Evolutionary conservation across 2,888 invertebrate species (phyloP), one percentile per base, ranked within the genome.

Genomic region (Nasonovia ribisnigri): DNA sequence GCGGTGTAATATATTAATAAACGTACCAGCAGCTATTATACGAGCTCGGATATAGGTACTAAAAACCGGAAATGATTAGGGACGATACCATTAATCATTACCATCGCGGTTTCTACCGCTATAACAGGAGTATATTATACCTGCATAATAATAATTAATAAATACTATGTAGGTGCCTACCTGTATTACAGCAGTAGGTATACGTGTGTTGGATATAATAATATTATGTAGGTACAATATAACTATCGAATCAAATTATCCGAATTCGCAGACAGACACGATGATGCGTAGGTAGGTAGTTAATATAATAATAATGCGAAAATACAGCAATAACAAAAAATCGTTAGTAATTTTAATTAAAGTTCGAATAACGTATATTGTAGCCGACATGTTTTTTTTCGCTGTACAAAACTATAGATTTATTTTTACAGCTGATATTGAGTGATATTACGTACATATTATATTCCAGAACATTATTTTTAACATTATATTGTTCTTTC

Each of bases 31-130:
- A 51, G 20, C 60, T n/a, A n/a, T 88, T 54, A 54, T 88, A 36
- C 54, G 26, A 10, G 51, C 20, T 6, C 36, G 36, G 77, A 57
- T 57, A 57, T 29, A 48, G 13, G 48, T 90, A 24, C 48, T 90
- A 90, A 67, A 77, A 48, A 48, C 48, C 36, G 67, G 90, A 77
- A 84, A 84, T 67, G n/a, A 84, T 90, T 77, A 84, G 42, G 36
- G 42, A 84, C 51, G 0, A 51, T 51, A 51, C 4, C 51, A 90
- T 90, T 51, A 90, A 90, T 90, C 90, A 42, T 84, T 16, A 36
- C 46, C n/a, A 29, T 90, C 36, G 36, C 36, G 48, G 60, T 90
- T 90, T 10, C 20, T 0, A 90, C 77, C 36, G n/a, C 36, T 36
- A 77, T 36, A 77, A 77, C 36, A 77, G 20, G 36, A 36, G 36